A percentile compares a stretch with the other conserved stretches of the same genome.
These are phyloP conservation scores for Fopius arisanus DNA, from an alignment of 1,140 invertebrate species.

Conservation along the genomic window DNA sequence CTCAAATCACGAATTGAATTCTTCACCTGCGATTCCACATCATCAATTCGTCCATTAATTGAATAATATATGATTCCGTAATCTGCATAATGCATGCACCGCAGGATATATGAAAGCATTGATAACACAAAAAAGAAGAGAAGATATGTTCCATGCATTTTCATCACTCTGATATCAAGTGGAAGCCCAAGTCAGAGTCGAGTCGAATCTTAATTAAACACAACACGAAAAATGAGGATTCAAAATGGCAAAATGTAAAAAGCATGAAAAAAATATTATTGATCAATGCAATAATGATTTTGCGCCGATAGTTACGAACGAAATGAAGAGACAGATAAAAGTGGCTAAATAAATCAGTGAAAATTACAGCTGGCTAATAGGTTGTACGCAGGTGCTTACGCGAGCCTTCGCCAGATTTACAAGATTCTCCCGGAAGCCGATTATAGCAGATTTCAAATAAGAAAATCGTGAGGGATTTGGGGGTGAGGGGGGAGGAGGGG, in stretches of 20 bases:
- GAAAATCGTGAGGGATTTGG: not conserved
- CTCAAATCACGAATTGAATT: too few species aligned
- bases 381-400: not conserved
- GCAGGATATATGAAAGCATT: not conserved
- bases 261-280: not conserved
- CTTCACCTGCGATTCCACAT: too few species aligned
- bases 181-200: not conserved
- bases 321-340: conserved; percentile 6
- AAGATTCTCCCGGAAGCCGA: conserved; percentile 4
- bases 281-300: not conserved
- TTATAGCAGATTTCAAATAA: not conserved
- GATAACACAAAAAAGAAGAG: not conserved
- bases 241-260: not conserved
- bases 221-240: not conserved
- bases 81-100: too few species aligned
- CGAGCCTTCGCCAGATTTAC: not conserved
- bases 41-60: too few species aligned
- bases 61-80: too few species aligned
- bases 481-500: not conserved
- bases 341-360: conserved; percentile 12
- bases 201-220: not conserved
- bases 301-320: not conserved
- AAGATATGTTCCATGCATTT: conserved; percentile 7
- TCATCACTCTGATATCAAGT: not conserved
- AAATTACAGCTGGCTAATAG: conserved; percentile 23